A percentile compares a stretch with the other conserved stretches of the same genome.
Evolutionary conservation across 2,113 vertebrate genomes (phyloP).

Genomic region (Tympanuchus pallidicinctus): DNA sequence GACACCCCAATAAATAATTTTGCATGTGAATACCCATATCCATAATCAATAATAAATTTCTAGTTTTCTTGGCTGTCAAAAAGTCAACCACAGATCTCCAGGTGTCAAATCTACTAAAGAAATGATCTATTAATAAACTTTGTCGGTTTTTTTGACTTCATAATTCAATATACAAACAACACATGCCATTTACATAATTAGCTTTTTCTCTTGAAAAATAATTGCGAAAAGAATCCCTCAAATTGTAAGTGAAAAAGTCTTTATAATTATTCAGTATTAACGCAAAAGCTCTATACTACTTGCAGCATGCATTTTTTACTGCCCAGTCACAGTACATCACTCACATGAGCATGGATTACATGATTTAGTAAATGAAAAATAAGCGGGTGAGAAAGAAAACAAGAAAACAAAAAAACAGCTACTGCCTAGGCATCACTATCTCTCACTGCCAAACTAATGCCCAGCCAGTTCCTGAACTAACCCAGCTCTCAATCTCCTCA

Average conservation of each 20-base stretch:
- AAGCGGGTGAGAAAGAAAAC: background rate
- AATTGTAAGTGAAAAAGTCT: background rate
- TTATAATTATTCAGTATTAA: background rate
- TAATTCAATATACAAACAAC: background rate
- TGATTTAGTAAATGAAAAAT: slow-evolving; percentile 41
- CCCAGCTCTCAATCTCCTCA: background rate
- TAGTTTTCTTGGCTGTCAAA: background rate
- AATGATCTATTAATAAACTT: background rate
- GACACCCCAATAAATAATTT: background rate
- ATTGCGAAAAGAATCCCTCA: background rate
- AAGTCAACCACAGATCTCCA: background rate
- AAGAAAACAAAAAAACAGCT: background rate
- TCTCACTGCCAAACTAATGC: background rate
- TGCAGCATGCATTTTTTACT: background rate
- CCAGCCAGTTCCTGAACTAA: background rate
- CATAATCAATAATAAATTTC: background rate
- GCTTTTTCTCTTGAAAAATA: background rate
- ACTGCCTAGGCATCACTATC: background rate
- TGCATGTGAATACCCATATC: background rate
- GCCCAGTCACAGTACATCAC: background rate
- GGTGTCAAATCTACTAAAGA: background rate
- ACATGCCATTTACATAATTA: background rate
- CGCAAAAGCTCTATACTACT: background rate
- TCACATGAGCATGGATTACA: fast-evolving
- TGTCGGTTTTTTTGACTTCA: background rate